phyloP scores from a whole-genome alignment of 2,888 invertebrate species.

The Papilio demoleus region DNA sequence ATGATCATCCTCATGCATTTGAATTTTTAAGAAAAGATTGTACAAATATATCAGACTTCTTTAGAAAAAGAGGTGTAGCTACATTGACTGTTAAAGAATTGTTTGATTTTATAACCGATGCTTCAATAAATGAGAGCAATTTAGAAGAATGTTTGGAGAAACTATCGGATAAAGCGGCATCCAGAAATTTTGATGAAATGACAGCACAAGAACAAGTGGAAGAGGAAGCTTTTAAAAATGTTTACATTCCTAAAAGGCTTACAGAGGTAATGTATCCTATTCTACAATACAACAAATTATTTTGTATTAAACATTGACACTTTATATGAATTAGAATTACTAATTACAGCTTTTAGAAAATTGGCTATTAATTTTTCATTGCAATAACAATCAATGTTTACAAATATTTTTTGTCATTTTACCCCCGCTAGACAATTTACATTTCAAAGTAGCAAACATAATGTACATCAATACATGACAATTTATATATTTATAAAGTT shows the following conservation, averaged over 20 bases:
- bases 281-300: too few species aligned
- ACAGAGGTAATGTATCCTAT: constrained; percentile 86
- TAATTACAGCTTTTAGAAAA: too few species aligned
- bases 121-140: constrained; percentile 90
- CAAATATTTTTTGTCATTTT: too few species aligned
- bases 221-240: constrained; percentile 96
- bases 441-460: too few species aligned
- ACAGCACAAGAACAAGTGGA: constrained; percentile 91
- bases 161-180: constrained; percentile 87
- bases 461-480: too few species aligned
- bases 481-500: too few species aligned
- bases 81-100: constrained; percentile 95
- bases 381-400: too few species aligned
- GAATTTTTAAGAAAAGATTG: constrained; percentile 98
- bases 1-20: constrained; percentile 97
- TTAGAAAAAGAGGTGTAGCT: constrained; percentile 94
- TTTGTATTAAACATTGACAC: too few species aligned
- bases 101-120: constrained; percentile 98
- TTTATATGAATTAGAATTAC: too few species aligned
- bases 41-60: constrained; percentile 95
- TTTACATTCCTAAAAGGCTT: constrained; percentile 96
- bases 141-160: constrained; percentile 91
- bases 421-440: too few species aligned
- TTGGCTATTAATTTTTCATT: too few species aligned
- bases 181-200: constrained; percentile 85